Evolutionary conservation across 1,140 invertebrate genomes (phyloP), one percentile per base, ranked within the genome.

Genomic region (Meteorus sp.): DNA sequence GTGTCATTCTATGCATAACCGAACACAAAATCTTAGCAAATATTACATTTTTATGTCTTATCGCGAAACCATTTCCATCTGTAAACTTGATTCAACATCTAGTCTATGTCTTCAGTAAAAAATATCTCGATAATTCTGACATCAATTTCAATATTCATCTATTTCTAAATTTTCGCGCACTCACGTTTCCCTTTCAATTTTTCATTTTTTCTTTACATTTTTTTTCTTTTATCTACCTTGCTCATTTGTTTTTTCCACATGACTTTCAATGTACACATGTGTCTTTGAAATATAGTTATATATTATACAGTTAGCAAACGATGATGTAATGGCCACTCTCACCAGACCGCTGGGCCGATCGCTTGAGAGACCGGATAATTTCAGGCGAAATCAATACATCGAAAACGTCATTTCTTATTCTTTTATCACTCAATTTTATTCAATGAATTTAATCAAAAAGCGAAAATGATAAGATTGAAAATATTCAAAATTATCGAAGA

Each of bases 291-390:
- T 17, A 41, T 43, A 55, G 19, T 52, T 52, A 39, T 45, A 5
- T 45, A 45, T n/a, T 13, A 27, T 37, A 52, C n/a, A 22, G 13
- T 41, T 27, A 39, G 48, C 45, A 52, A 6, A 11, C 1, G 17
- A 27, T 56, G 55, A 58, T 58, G 47, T 58, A 58, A 58, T 37
- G 13, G 55, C n/a, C n/a, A 48, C 56, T 58, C 45, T 58, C 47
- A 58, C 56, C 25, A 47, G 31, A n/a, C 11, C 44, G 50, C 37
- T 58, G 56, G 45, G 51, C 45, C 56, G 56, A 58, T 51, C 35
- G 33, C 31, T 33, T 20, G 33, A 51, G 47, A 33, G 37, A 58
- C 56, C 56, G 35, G 56, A 58, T 58, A 58, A 58, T 58, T 58
- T 58, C 45, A 51, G 47, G 53, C 29, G 56, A 58, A 58, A 58